Evolutionary conservation across 2,888 invertebrate genomes (phyloP), one percentile per base, ranked within the genome.

Genomic region (Phyllotreta cruciferae): DNA sequence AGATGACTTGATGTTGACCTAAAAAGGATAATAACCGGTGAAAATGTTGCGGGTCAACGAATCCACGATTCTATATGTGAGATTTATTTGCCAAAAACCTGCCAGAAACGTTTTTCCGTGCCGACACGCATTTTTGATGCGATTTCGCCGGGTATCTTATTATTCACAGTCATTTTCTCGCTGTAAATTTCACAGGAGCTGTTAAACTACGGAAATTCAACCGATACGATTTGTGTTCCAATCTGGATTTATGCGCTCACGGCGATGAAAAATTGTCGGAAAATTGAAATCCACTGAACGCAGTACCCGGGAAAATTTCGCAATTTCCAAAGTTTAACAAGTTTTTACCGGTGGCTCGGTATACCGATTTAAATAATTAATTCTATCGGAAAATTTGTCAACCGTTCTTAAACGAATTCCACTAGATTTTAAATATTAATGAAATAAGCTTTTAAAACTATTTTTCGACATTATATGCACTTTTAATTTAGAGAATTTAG

Each of bases 91-190:
- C 62, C 52, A 56, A 24, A 24, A 24, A 54, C 56, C 66, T 66
- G 70, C 66, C 70, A 67, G 67, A 62, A 69, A 66, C 70, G 70
- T 70, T 75, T 75, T 75, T 74, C 73, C 74, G 68, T 72, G 67
- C 73, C 71, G 69, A 63, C 68, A 73, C 71, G 66, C 70, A 68
- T 69, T 69, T 62, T 64, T 66, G 66, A 69, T 63, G 64, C 69
- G 67, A 68, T 69, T 70, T 55, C 65, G 64, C 50, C 66, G 66
- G 61, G 60, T 60, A 69, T 68, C 69, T 67, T 60, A 65, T 67
- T 70, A 67, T 66, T 70, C 70, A 68, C 67, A 66, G 63, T 63
- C 66, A 56, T 64, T 54, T 58, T 62, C 45, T 53, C 47, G 47
- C 45, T 54, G 55, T 38, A 55, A 55, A 47, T 55, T 61, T 61